These are phyloP conservation scores for Fabriciana adippe DNA, from an alignment of 2,888 invertebrate genomes.

Conservation along the genomic window DNA sequence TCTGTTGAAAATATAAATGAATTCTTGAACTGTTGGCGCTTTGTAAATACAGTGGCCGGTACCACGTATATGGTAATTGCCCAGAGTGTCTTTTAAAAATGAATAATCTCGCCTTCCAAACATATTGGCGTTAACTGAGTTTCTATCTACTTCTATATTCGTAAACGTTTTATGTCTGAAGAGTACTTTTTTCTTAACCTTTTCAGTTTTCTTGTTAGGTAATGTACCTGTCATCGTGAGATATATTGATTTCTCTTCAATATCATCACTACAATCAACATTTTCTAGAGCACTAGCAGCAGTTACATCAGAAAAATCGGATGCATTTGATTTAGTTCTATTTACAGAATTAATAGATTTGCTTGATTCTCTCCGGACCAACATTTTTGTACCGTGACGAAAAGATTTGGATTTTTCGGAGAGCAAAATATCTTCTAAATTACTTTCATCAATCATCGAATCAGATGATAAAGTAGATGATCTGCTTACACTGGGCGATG, in stretches of 20 bases:
- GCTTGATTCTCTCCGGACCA: conserved; percentile 48
- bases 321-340: conserved; percentile 63
- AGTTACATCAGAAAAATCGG: conserved; percentile 65
- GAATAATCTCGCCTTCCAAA: conserved; percentile 62
- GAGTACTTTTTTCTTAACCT: conserved; percentile 64
- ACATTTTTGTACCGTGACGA: conserved; percentile 54
- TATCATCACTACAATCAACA: conserved; percentile 69
- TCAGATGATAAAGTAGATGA: conserved; percentile 70
- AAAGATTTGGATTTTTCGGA: conserved; percentile 77
- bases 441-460: conserved; percentile 73
- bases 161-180: conserved; percentile 78
- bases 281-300: conserved; percentile 76
- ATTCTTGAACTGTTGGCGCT: conserved; percentile 71
- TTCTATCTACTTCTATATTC: conserved; percentile 72
- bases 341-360: conserved; percentile 51
- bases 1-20: conserved; percentile 74
- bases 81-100: conserved; percentile 69
- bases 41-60: conserved; percentile 77
- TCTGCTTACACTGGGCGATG: conserved; percentile 57
- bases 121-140: conserved; percentile 60
- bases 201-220: conserved; percentile 62
- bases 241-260: conserved; percentile 61
- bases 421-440: conserved; percentile 74
- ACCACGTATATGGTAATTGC: conserved; percentile 74
- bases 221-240: conserved; percentile 73